Evolutionary conservation across 2,113 vertebrate genomes (phyloP).

Genomic region (Bubo bubo): DNA sequence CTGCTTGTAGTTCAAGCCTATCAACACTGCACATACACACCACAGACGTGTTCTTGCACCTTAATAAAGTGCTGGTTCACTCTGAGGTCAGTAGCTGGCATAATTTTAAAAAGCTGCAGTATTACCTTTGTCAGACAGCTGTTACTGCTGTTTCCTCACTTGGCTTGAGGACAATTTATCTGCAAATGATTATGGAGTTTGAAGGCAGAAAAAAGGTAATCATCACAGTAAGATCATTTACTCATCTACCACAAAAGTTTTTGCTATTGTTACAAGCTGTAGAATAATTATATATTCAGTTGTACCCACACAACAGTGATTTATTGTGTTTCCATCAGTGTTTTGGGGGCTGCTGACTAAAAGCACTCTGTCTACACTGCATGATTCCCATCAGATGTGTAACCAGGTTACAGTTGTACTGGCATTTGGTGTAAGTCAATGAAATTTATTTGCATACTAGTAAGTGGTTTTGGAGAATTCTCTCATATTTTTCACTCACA

Average conservation of each 20-base stretch:
- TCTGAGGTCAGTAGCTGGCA: not conserved
- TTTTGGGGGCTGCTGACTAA: rapidly evolving
- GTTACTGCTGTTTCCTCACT: not conserved
- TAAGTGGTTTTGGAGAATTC: not conserved
- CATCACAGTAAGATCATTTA: not conserved
- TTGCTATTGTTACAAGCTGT: not conserved
- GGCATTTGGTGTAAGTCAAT: not conserved
- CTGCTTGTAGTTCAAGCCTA: not conserved
- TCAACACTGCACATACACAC: not conserved
- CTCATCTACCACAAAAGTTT: not conserved
- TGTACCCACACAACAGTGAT: not conserved
- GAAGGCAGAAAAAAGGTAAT: not conserved
- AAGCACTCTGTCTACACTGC: not conserved
- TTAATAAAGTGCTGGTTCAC: not conserved
- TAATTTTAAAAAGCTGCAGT: not conserved
- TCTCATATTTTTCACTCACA: not conserved
- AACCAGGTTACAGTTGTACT: not conserved
- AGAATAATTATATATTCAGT: not conserved
- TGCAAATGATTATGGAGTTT: not conserved
- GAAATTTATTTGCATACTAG: not conserved
- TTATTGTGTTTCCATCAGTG: not conserved
- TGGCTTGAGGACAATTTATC: not conserved
- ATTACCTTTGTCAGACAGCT: not conserved
- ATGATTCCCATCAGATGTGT: not conserved
- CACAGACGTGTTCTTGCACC: not conserved